Base-by-base conservation (phyloP, 2,888 invertebrate species). In the Agrilus biguttatus region DNA sequence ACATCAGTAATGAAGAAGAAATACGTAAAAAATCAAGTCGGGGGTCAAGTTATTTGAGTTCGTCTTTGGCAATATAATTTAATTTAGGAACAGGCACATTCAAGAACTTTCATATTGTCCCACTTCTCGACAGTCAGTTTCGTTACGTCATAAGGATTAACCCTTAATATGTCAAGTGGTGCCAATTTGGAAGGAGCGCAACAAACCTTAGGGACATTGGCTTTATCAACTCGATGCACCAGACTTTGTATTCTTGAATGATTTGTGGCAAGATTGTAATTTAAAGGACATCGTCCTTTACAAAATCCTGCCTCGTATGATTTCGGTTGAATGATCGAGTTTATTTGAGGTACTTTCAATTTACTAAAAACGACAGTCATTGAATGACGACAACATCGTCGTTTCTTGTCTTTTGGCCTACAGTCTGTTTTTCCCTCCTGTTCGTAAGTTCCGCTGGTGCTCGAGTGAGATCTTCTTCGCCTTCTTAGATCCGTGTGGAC, bases 251-350 rank as follows among this genome's bases (percentile, higher is more conserved):
- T 66, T 14, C 80, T 64, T 1, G 83, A 81, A 59, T 83, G 82
- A 53, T 80, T 78, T 49, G 78, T 77, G 2, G 80, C 81, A 10
- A 78, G 77, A 58, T 80, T 79, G 56, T 75, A 80, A 6, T 77
- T 69, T 0, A 75, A 73, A 1, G 80, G 80, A 55, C 82, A 82
- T 38, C 76, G 69, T 4, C 82, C 83, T 47, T 74, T 75, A 58
- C 83, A 83, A 55, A 73, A 80, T 12, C 80, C 81, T 1, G 80
- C 80, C 57, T 83, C 80, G 57, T 81, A 81, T 13, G 65, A 68
- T 58, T 75, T 75, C n/a, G 83, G 83, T 49, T 78, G 76, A 38
- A 80, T 67, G 39, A 82, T 78, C 52, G 75, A 50, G 44, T 52
- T 51, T 54, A 63, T 60, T 47, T 59, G 59, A 7, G 59, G 58